Base-by-base conservation (phyloP, 2,797 vertebrate genomes). In the Parauchenoglanis punctatus region DNA sequence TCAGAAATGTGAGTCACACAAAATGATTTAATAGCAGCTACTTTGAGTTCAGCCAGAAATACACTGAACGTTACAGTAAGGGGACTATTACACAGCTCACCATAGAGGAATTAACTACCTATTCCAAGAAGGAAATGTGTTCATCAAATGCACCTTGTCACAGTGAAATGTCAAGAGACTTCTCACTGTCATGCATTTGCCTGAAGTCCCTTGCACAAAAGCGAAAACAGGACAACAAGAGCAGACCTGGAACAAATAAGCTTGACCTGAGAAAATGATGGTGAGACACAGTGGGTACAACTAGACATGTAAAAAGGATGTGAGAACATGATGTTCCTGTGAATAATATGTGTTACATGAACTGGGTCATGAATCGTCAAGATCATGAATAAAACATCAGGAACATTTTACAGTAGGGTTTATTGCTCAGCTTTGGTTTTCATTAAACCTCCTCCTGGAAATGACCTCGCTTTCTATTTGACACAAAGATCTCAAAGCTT, bases 351-450 rank as follows among this genome's bases (percentile, higher is more conserved):
- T 83, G 35, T 76, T 46, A 86, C 65, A 89, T 35, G 67, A 72
- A 87, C 12, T 78, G 52, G 61, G 44, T 83, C 86, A 83, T 61
- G 80, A 87, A 87, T 6, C 59, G 59, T 81, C 84, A 84, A 52
- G 59, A 40, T 59, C 68, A 35, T 49, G 68, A 87, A 89, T 75
- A 88, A 88, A 85, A 77, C 58, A 81, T 46, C 58, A 63, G 46
- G 35, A 81, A 46, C 58, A 91, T 91, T 91, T 90, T 85, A 90
- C 86, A 59, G 80, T 90, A 86, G 84, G 44, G 85, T 84, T 88
- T 83, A 91, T 92, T 93, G 91, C 93, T 92, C 82, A 61, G 77
- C 91, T 92, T 90, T 88, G 87, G 90, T 94, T 95, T 89, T 91
- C 94, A 93, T 92, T 93, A 91, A 93, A 95, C 92, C 68, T 40